Conservation (phyloP, 2,888 invertebrate species). For the Volucella inflata region DNA sequence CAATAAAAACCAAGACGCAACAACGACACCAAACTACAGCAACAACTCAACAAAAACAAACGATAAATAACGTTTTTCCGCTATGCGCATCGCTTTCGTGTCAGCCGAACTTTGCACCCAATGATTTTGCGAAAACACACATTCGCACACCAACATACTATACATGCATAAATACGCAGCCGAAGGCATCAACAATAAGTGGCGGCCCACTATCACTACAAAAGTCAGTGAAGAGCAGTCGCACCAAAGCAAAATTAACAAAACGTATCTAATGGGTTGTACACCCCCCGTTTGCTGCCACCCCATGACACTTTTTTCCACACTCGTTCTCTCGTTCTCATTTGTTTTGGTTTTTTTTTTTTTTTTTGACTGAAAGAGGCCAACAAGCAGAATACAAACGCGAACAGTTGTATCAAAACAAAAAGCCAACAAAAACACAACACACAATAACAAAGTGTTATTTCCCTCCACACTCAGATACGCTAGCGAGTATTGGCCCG, state of each 20-base stretch:
- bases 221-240: neutral
- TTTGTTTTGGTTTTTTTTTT: constrained; percentile 1
- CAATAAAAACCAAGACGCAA: neutral
- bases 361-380: constrained; percentile 45
- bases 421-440: constrained; percentile 73
- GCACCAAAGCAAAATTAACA: constrained; percentile 58
- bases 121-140: constrained; percentile 54
- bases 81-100: constrained; percentile 54
- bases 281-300: neutral
- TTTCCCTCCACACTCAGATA: constrained; percentile 8
- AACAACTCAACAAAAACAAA: constrained; percentile 39
- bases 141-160: neutral
- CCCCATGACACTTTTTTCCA: neutral
- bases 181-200: neutral
- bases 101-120: constrained; percentile 70
- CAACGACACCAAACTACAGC: neutral
- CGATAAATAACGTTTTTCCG: constrained; percentile 66
- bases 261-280: constrained; percentile 58
- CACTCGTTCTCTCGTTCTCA: constrained; percentile 20
- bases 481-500: neutral
- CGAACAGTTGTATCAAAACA: constrained; percentile 74
- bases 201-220: neutral
- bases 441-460: constrained; percentile 63
- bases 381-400: constrained; percentile 55
- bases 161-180: neutral